Percentiles rank a stretch among this genome's conserved stretches.
Conservation (phyloP, 1,140 invertebrate genomes). For the Heterodera schachtii region DNA sequence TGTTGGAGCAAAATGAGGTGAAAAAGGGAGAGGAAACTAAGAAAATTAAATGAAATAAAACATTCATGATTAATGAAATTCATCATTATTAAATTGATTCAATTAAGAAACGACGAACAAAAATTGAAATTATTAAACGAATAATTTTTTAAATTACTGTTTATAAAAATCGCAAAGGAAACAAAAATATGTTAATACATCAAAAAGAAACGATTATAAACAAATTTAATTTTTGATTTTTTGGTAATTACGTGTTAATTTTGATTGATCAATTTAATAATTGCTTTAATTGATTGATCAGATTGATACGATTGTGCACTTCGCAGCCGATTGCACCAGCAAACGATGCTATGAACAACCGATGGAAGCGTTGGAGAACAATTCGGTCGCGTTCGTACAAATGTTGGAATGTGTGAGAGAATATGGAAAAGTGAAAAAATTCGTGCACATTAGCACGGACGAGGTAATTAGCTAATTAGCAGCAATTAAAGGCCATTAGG, state of each 20-base stretch:
- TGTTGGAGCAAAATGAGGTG: constrained; percentile 52
- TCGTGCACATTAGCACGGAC: constrained; percentile 66
- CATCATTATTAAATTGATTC: too few species aligned
- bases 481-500: not conserved
- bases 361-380: constrained; percentile 61
- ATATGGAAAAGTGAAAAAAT: constrained; percentile 61
- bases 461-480: constrained; percentile 59
- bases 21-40: not conserved
- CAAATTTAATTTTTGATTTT: too few species aligned
- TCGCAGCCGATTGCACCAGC: constrained; percentile 64
- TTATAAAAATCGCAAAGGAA: too few species aligned
- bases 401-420: constrained; percentile 56
- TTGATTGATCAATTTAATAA: not conserved
- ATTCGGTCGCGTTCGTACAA: constrained; percentile 61
- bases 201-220: too few species aligned
- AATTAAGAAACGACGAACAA: constrained; percentile 16
- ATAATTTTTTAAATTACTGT: not conserved
- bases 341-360: constrained; percentile 62
- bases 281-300: constrained; percentile 28
- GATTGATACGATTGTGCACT: constrained; percentile 64
- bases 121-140: not conserved
- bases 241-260: too few species aligned
- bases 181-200: not conserved
- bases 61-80: too few species aligned
- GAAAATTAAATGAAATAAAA: too few species aligned